Percentiles rank a stretch among this genome's conserved stretches.
Conservation (phyloP, 2,797 vertebrate species). For the Lacerta bilineata region DNA sequence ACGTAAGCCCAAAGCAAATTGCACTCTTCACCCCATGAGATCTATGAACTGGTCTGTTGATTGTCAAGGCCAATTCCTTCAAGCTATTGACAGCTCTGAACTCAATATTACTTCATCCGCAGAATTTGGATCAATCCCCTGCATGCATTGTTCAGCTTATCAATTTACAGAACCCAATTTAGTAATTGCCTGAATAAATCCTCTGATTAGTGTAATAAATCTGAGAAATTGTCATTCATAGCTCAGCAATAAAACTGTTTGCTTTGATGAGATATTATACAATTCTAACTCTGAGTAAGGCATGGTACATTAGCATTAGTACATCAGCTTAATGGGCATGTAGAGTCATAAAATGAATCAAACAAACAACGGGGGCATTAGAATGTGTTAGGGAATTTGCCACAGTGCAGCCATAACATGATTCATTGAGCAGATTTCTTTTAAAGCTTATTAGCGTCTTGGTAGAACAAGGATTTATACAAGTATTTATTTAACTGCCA, state of each 20-base stretch:
- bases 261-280: conserved; percentile 56
- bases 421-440: conserved; percentile 55
- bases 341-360: conserved; percentile 49
- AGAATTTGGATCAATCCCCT: conserved; percentile 39
- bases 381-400: conserved; percentile 50
- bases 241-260: conserved; percentile 56
- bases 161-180: conserved; percentile 28
- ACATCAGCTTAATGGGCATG: conserved; percentile 59
- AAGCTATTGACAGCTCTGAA: not conserved
- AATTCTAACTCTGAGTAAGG: conserved; percentile 48
- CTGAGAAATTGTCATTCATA: conserved; percentile 60
- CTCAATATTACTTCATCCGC: conserved; percentile 38
- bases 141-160: conserved; percentile 19
- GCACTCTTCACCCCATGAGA: not conserved
- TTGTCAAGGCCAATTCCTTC: conserved; percentile 13
- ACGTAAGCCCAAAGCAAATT: not conserved
- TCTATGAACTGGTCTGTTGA: not conserved
- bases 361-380: conserved; percentile 63
- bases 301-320: conserved; percentile 57
- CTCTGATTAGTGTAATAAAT: conserved; percentile 62
- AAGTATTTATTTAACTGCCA: conserved; percentile 3
- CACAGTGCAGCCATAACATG: conserved; percentile 23
- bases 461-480: conserved; percentile 19
- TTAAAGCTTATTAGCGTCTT: conserved; percentile 25
- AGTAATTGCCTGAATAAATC: conserved; percentile 38